phyloP scores from a whole-genome alignment of 2,797 vertebrate genomes.

The Micropoecilia bifurca region DNA sequence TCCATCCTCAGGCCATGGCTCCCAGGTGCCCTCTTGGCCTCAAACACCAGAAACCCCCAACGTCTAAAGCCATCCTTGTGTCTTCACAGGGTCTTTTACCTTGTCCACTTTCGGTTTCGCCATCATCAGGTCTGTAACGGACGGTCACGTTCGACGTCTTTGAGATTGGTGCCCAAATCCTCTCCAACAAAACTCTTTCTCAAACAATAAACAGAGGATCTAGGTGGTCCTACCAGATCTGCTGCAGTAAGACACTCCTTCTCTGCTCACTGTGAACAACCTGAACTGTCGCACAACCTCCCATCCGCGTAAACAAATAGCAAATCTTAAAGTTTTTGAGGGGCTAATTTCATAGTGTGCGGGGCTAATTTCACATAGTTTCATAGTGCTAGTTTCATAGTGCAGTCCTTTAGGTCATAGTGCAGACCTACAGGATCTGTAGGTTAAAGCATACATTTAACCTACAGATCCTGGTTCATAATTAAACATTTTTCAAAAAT shows the following conservation, averaged over 20 bases:
- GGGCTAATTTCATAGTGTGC: conserved; percentile 45
- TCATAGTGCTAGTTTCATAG: no score
- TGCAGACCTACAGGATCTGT: no score
- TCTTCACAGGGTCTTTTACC: conserved; percentile 23
- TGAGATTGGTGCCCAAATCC: conserved; percentile 69
- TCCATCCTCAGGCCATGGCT: conserved; percentile 70
- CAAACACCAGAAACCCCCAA: conserved; percentile 38
- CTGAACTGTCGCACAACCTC: conserved; percentile 10
- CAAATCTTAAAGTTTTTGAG: conserved; percentile 40
- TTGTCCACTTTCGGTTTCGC: conserved; percentile 10
- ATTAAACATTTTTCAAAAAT: background rate
- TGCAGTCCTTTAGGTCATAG: no score
- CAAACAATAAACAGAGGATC: conserved; percentile 88
- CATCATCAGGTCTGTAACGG: conserved; percentile 35
- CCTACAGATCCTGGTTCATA: background rate
- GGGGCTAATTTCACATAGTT: no score
- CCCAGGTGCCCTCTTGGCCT: conserved; percentile 73
- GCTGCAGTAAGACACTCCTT: conserved; percentile 72
- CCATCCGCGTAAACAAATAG: conserved; percentile 27
- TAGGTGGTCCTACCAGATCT: conserved; percentile 87
- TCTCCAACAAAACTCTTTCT: conserved; percentile 80
- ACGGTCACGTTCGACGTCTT: conserved; percentile 44
- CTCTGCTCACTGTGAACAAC: conserved; percentile 25
- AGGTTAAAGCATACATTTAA: no score
- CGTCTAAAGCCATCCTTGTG: conserved; percentile 37